phyloP scores from a whole-genome alignment of 2,113 vertebrate species.

The Okapia johnstoni region DNA sequence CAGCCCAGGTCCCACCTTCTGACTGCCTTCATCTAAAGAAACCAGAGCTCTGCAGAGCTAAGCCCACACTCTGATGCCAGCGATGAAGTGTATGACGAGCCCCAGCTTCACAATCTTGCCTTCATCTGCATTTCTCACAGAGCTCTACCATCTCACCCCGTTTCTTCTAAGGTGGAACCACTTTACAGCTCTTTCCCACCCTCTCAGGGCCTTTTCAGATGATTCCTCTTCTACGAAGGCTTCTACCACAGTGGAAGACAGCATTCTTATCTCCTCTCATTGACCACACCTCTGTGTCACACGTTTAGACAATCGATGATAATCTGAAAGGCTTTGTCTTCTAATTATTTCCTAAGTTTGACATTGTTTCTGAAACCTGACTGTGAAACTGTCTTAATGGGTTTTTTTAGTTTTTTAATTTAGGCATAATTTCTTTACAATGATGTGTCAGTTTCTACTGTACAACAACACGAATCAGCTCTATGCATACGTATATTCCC shows the following conservation, averaged over 20 bases:
- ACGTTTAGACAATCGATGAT: neutral
- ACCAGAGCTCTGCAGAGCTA: neutral
- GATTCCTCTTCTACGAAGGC: neutral
- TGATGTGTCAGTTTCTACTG: neutral
- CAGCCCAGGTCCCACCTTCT: neutral
- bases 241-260: neutral
- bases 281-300: neutral
- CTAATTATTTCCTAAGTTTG: neutral
- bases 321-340: neutral
- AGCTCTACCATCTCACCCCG: neutral
- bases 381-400: neutral
- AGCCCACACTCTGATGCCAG: neutral
- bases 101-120: neutral
- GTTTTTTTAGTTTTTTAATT: neutral
- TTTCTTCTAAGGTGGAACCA: neutral
- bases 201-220: neutral
- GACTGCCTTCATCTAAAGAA: neutral
- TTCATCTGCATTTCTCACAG: neutral
- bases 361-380: neutral
- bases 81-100: neutral
- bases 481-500: neutral
- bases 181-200: neutral
- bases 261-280: neutral
- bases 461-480: neutral
- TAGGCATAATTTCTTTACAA: neutral